Percentiles rank a stretch among this genome's conserved stretches.
Conservation (phyloP, 2,797 vertebrate species). For the Melanotaenia maccullochi region DNA sequence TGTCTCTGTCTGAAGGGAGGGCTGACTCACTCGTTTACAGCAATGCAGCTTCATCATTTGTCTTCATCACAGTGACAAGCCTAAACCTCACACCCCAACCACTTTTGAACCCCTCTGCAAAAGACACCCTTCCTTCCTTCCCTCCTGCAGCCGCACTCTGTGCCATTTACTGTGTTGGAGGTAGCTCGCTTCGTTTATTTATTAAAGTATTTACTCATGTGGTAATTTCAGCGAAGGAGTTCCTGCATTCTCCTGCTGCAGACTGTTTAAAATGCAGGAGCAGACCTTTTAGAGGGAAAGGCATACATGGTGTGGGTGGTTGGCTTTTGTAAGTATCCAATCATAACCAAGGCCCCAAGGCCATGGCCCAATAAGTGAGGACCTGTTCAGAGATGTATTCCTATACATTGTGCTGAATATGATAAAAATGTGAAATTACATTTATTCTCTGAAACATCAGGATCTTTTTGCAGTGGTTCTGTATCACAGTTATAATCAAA, state of each 20-base stretch:
- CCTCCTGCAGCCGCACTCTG: neutral
- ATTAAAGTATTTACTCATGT: conserved; percentile 24
- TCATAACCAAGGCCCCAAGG: conserved; percentile 64
- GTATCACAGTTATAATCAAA: conserved; percentile 19
- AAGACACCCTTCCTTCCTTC: conserved; percentile 15
- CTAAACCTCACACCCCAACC: conserved; percentile 8
- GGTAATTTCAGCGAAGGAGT: conserved; percentile 27
- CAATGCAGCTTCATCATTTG: conserved; percentile 77
- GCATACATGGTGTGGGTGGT: conserved; percentile 38
- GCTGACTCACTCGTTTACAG: conserved; percentile 78
- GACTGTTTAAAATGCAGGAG: conserved; percentile 71
- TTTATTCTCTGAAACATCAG: conserved; percentile 29
- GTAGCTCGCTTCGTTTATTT: neutral
- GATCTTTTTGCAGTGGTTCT: conserved; percentile 4
- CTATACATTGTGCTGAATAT: conserved; percentile 19
- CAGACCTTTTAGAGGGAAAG: conserved; percentile 60
- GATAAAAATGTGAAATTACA: conserved; percentile 37
- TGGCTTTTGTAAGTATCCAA: conserved; percentile 62
- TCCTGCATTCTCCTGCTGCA: conserved; percentile 57
- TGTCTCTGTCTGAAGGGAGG: conserved; percentile 58
- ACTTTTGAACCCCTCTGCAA: conserved; percentile 13
- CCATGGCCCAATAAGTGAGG: conserved; percentile 52
- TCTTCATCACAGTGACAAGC: conserved; percentile 70
- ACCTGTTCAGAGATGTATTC: conserved; percentile 45
- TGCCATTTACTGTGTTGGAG: neutral